Evolutionary conservation across 1,140 invertebrate genomes (phyloP).

Genomic region (Saxidomus purpurata): DNA sequence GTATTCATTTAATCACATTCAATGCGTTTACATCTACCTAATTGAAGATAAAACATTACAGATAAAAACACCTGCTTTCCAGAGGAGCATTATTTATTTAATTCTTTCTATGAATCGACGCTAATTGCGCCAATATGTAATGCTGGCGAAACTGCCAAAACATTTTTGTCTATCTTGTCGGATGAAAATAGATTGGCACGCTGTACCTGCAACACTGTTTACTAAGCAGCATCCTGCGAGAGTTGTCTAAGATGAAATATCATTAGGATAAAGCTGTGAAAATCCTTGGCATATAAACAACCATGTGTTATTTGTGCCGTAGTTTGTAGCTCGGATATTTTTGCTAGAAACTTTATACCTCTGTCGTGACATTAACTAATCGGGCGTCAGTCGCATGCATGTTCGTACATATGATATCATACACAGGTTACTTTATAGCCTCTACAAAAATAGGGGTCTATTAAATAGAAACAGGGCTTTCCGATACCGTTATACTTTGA

Average conservation of each 20-base stretch:
- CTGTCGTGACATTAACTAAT: too few species aligned
- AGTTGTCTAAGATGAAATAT: background rate
- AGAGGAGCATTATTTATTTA: background rate
- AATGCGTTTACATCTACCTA: background rate
- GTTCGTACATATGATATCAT: too few species aligned
- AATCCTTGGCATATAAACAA: background rate
- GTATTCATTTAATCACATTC: background rate
- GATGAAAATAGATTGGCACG: background rate
- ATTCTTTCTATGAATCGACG: background rate
- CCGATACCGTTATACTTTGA: too few species aligned
- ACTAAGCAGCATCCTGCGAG: background rate
- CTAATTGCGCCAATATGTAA: constrained; percentile 32
- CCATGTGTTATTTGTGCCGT: background rate
- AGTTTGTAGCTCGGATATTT: background rate
- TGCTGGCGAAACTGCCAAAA: constrained; percentile 3
- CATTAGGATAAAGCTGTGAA: background rate
- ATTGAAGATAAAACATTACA: background rate
- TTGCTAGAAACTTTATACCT: background rate
- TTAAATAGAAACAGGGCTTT: too few species aligned
- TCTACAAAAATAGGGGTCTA: too few species aligned
- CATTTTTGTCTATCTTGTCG: constrained; percentile 1
- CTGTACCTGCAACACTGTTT: background rate
- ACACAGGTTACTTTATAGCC: too few species aligned
- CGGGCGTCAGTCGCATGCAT: too few species aligned
- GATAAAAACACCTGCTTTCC: background rate